phyloP scores from a whole-genome alignment of 2,113 vertebrate genomes.

The Machaerirhynchus nigripectus region DNA sequence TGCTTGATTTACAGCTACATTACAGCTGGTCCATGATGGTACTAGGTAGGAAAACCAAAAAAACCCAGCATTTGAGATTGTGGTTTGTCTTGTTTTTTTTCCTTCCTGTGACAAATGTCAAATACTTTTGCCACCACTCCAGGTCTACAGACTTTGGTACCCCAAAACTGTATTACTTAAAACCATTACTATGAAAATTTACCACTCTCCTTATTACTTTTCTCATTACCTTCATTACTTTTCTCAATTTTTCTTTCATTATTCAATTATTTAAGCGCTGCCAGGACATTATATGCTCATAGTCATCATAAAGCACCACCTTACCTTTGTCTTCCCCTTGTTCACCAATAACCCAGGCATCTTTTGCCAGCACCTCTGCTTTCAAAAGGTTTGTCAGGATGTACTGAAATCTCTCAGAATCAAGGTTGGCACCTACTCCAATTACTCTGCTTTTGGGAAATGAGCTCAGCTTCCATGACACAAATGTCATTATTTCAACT shows the following conservation, averaged over 20 bases:
- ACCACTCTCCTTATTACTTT: neutral
- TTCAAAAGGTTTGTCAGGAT: conserved; percentile 78
- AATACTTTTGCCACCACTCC: neutral
- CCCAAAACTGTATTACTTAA: neutral
- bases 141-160: neutral
- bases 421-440: conserved; percentile 91
- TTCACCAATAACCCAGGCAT: conserved; percentile 91
- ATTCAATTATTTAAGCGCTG: neutral
- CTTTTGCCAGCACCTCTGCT: conserved; percentile 71
- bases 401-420: conserved; percentile 85
- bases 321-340: conserved; percentile 92
- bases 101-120: neutral
- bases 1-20: neutral
- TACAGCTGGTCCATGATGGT: conserved; percentile 75
- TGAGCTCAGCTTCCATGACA: conserved; percentile 90
- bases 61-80: neutral
- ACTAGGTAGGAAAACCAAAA: conserved; percentile 69
- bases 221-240: neutral
- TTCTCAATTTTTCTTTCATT: neutral
- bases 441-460: conserved; percentile 85
- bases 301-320: neutral
- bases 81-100: neutral
- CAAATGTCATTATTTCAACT: conserved; percentile 96
- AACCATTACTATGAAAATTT: neutral
- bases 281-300: neutral